phyloP scores from a whole-genome alignment of 2,113 vertebrate species.

The Sprattus sprattus region DNA sequence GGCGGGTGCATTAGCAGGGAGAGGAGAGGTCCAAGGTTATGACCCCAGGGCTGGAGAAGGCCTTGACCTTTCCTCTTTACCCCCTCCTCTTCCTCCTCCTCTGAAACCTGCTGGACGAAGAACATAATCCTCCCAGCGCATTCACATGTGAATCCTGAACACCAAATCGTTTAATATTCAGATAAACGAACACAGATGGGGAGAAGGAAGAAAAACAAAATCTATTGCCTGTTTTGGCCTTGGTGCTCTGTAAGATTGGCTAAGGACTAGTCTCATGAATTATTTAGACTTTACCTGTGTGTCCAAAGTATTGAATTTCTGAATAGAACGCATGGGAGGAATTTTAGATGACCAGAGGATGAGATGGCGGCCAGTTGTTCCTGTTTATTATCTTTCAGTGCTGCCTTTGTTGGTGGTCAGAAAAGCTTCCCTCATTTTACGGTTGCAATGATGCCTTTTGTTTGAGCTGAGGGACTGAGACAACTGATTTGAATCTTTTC shows the following conservation, averaged over 20 bases:
- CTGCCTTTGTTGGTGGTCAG: background rate
- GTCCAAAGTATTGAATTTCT: constrained; percentile 21
- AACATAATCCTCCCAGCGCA: background rate
- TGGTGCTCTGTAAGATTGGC: background rate
- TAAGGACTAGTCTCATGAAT: background rate
- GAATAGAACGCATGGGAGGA: constrained; percentile 20
- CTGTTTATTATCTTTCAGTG: constrained; percentile 24
- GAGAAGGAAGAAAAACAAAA: background rate
- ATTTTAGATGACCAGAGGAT: constrained; percentile 4
- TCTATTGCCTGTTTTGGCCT: background rate
- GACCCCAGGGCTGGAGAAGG: background rate
- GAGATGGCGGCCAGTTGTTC: background rate
- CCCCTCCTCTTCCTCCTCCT: background rate
- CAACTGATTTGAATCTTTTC: background rate
- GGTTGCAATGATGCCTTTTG: background rate
- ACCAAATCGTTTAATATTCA: background rate
- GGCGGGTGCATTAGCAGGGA: background rate
- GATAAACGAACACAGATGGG: background rate
- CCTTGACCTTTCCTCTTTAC: background rate
- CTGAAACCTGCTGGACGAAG: background rate
- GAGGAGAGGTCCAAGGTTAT: background rate
- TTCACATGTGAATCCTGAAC: constrained; percentile 7
- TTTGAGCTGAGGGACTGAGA: background rate
- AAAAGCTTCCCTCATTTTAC: background rate
- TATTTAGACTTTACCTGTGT: constrained; percentile 1